A percentile compares a stretch with the other conserved stretches of the same genome.
Conservation (phyloP, 2,113 vertebrate genomes). For the Scortum barcoo region DNA sequence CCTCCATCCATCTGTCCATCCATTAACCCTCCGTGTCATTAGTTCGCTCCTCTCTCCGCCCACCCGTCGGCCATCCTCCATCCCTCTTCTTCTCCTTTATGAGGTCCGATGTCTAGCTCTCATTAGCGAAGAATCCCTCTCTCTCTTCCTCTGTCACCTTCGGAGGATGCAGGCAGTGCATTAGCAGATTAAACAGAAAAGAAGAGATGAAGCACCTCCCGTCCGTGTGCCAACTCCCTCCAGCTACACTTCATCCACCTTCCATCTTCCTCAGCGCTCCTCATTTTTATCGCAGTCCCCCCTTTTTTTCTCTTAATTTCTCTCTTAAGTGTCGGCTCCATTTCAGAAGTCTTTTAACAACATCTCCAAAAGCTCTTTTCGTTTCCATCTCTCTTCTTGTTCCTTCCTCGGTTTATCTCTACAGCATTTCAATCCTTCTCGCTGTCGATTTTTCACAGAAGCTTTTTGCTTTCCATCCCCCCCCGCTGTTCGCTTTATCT, state of each 20-base stretch:
- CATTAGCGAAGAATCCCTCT: conserved; percentile 10
- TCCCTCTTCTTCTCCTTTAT: conserved; percentile 20
- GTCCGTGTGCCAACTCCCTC: conserved; percentile 33
- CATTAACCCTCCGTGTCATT: conserved; percentile 6
- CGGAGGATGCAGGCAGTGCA: conserved; percentile 62
- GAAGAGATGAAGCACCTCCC: conserved; percentile 53
- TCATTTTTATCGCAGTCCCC: conserved; percentile 5
- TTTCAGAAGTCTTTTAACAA: conserved; percentile 14
- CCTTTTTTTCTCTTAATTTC: conserved; percentile 1
- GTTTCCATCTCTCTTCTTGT: background rate
- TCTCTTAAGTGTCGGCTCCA: background rate
- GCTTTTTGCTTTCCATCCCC: background rate
- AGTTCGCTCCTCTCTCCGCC: conserved; percentile 24
- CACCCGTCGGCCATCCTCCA: background rate
- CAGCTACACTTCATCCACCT: conserved; percentile 10
- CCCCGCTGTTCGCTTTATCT: conserved; percentile 22
- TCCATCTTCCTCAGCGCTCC: conserved; percentile 17
- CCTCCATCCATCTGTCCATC: background rate
- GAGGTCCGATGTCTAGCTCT: conserved; percentile 14
- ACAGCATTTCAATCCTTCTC: background rate
- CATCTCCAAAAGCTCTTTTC: conserved; percentile 2
- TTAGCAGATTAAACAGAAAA: conserved; percentile 75
- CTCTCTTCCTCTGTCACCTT: background rate
- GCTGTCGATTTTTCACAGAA: conserved; percentile 15
- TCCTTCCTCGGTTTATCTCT: conserved; percentile 19